Percentiles rank a stretch among this genome's conserved stretches.
These are phyloP conservation scores for Haemorhous mexicanus DNA, from an alignment of 2,113 vertebrate genomes.

Conservation along the genomic window DNA sequence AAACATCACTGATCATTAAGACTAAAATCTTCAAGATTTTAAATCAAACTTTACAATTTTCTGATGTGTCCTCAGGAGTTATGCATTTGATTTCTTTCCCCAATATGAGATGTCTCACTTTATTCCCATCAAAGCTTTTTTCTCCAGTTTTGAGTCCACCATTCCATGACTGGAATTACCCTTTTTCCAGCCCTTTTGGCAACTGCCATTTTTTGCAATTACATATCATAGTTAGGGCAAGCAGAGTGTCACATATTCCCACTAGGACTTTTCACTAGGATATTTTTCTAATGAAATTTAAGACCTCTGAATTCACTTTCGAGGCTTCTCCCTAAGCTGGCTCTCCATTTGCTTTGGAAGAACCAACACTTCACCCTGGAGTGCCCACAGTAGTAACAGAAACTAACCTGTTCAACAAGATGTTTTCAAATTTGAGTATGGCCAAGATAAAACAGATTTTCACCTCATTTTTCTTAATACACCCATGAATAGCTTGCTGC, in stretches of 20 bases:
- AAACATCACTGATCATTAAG: not conserved
- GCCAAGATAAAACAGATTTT: not conserved
- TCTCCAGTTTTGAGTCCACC: not conserved
- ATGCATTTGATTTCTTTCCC: not conserved
- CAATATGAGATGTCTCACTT: not conserved
- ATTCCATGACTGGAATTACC: not conserved
- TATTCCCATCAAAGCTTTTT: not conserved
- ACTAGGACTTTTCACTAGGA: not conserved
- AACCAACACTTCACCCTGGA: not conserved
- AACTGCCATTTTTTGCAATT: not conserved
- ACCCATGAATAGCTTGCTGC: fast-evolving
- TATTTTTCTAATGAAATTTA: not conserved
- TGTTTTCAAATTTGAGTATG: not conserved
- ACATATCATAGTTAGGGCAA: not conserved
- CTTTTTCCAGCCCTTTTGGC: not conserved
- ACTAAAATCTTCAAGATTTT: not conserved
- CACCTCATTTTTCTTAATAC: not conserved
- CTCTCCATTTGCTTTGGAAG: not conserved
- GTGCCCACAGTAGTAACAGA: not conserved
- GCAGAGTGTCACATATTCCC: not conserved
- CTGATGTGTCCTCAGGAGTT: not conserved
- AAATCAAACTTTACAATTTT: not conserved
- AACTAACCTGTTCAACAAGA: not conserved
- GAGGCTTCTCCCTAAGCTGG: not conserved
- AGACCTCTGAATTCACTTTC: not conserved